Conservation (phyloP, 2,113 vertebrate genomes). For the Martes martes region DNA sequence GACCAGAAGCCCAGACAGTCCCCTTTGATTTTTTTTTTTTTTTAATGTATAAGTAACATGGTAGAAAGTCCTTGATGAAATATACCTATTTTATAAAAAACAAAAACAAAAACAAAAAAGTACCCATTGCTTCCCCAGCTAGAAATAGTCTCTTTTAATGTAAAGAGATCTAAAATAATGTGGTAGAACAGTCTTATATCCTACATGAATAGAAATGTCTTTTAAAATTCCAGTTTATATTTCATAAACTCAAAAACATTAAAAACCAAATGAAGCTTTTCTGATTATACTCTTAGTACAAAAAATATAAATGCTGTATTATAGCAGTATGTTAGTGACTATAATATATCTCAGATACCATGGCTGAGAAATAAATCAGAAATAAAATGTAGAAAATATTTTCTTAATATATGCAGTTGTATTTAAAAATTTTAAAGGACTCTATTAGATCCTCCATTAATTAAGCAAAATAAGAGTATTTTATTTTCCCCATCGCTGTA, state of each 20-base stretch:
- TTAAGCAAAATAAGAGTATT: background rate
- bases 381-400: background rate
- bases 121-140: background rate
- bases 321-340: background rate
- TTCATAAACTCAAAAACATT: background rate
- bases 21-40: background rate
- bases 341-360: background rate
- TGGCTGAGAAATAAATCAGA: background rate
- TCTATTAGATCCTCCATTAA: background rate
- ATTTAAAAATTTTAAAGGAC: background rate
- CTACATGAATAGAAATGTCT: background rate
- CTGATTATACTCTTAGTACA: background rate
- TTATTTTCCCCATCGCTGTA: background rate
- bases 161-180: background rate
- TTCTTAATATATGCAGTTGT: background rate
- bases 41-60: background rate
- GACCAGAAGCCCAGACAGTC: background rate
- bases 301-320: background rate
- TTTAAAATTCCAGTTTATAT: background rate
- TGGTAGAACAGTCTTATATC: background rate
- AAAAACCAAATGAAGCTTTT: background rate
- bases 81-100: background rate
- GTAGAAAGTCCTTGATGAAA: background rate
- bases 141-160: background rate
- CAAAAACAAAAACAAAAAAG: background rate